Evolutionary conservation across 2,797 vertebrate species (phyloP), one percentile per base, ranked within the genome.

Genomic region (Megaceryle alcyon): DNA sequence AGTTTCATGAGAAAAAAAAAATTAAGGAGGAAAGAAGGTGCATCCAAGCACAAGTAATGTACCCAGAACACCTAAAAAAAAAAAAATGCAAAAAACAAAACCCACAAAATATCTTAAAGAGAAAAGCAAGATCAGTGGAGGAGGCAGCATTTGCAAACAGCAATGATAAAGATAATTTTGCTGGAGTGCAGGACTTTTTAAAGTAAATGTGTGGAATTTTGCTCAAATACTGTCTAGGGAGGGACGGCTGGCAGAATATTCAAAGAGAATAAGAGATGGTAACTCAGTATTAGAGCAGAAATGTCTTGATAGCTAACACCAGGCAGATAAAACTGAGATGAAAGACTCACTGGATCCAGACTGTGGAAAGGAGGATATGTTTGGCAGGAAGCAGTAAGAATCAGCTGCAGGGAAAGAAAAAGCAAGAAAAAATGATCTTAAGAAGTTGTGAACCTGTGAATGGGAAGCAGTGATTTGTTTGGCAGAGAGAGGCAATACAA

Each of bases 241-340:
- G 5, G 7, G 16, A 41, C 6, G 21, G 8, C 0, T 2, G 21
- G 9, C 0, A 3, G 44, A 46, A 1, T 12, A 35, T 79, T 68
- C 31, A 80, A 69, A 82, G 13, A 7, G 17, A 72, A 6, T 57
- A 66, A 49, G 31, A 76, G 4, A 13, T 12, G 9, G 29, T 11
- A 3, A 31, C 15, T 82, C 63, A 72, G 1, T 0, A 54, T 66
- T 28, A 88, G 35, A 81, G n/a, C 8, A 86, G 64, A 87, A 88
- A 77, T 83, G 7, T 73, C 70, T 65, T 61, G 10, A 46, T 19
- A 80, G 51, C 37, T 53, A 44, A 41, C 51, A 26, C 15, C 14
- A 79, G 43, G 16, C 10, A 89, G 35, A 43, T 44, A n/a, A 53
- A 61, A 88, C 53, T 12, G 9, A 90, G 35, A 23, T 20, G 20